phyloP scores from a whole-genome alignment of 1,140 invertebrate species.

The Drosophila hydei region DNA sequence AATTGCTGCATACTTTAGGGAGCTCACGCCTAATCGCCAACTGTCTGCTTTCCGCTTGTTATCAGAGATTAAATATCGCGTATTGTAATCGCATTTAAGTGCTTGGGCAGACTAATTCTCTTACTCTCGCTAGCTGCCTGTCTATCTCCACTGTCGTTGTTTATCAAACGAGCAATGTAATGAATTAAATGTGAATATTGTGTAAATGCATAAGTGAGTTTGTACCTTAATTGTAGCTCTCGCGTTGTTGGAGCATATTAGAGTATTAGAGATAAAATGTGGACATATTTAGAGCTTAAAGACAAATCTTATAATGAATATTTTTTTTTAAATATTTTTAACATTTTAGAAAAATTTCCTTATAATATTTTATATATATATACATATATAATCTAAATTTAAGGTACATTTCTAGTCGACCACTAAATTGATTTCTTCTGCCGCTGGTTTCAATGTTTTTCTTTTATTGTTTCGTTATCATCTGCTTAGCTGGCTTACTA shows the following conservation, averaged over 20 bases:
- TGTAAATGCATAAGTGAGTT: neutral
- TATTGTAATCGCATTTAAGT: constrained; percentile 23
- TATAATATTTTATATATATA: no score
- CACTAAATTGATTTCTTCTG: neutral
- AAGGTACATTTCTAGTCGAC: neutral
- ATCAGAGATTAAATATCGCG: constrained; percentile 40
- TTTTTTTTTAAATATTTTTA: no score
- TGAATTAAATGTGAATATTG: constrained; percentile 3
- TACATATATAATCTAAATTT: no score
- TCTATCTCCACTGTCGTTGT: neutral
- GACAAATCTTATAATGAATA: no score
- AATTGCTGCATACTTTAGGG: constrained; percentile 19
- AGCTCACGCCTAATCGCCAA: constrained; percentile 37
- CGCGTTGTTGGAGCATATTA: neutral
- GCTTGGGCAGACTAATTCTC: neutral
- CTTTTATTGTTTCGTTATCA: constrained; percentile 7
- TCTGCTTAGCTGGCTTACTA: neutral
- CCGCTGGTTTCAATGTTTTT: neutral
- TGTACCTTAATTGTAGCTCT: no score
- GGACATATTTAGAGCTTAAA: no score
- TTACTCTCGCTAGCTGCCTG: neutral
- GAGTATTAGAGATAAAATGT: neutral
- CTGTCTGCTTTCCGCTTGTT: constrained; percentile 17
- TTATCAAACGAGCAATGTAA: neutral
- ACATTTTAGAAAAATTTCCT: no score